phyloP scores from a whole-genome alignment of 2,797 vertebrate genomes.

The Gallinago solitaria region DNA sequence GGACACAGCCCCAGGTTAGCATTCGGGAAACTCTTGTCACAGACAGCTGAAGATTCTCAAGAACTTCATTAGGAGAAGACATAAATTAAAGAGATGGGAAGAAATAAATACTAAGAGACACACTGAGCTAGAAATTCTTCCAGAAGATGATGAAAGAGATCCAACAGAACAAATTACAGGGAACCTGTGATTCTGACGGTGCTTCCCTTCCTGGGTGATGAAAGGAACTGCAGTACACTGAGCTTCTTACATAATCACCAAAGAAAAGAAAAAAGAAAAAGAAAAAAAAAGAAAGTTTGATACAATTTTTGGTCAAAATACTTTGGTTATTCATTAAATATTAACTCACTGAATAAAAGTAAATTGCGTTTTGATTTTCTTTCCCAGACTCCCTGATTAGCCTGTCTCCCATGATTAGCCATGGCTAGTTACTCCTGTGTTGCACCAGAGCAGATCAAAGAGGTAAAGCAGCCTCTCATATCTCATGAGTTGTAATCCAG shows the following conservation, averaged over 20 bases:
- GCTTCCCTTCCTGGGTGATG: background rate
- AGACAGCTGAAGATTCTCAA: background rate
- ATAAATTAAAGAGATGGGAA: background rate
- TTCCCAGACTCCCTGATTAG: background rate
- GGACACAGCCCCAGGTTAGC: background rate
- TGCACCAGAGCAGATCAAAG: background rate
- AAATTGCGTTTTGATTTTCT: background rate
- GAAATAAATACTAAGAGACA: background rate
- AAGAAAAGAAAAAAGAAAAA: background rate
- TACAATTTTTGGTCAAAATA: background rate
- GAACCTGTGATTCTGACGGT: rapidly evolving
- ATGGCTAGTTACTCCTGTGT: background rate
- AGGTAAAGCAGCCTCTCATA: background rate
- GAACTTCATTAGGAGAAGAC: background rate
- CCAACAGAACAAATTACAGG: background rate
- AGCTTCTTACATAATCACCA: background rate
- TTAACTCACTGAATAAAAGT: background rate
- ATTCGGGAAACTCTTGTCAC: background rate
- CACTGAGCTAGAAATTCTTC: background rate
- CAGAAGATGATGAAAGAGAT: background rate
- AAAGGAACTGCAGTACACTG: background rate
- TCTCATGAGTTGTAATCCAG: background rate
- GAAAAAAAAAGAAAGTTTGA: background rate
- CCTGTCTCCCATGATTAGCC: background rate
- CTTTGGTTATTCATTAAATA: background rate